Evolutionary conservation across 2,888 invertebrate species (phyloP), one percentile per base, ranked within the genome.

Genomic region (Hirtodrosophila confusa): DNA sequence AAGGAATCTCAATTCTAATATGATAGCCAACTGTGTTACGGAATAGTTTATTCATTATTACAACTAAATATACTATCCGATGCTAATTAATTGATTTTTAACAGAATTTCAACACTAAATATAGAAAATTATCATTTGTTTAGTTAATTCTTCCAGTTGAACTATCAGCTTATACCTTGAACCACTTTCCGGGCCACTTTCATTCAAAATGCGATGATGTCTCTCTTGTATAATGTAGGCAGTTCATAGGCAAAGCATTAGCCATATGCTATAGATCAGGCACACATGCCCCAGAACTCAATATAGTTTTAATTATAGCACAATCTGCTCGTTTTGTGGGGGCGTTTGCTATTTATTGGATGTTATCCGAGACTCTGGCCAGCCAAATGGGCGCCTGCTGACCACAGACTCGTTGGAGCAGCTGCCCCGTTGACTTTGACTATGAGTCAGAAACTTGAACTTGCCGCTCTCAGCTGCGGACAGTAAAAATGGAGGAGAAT

Each of bases 371-470:
- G 77, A 76, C 64, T 66, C 12, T 43, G 43, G 67, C 64, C 66
- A 86, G 66, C 77, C 68, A 69, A 71, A 48, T 24, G 53, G 77
- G 57, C 74, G 69, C 24, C 78, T 51, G 41, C 65, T 73, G 75
- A 75, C 75, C 76, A 75, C 64, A 75, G 78, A 60, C 49, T 60
- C 17, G 17, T 17, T 17, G 17, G 37, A 35, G 33, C 40, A 44
- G 41, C 35, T 56, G 51, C 44, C 54, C 51, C 41, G 33, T 33
- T 68, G 71, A 68, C 74, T 74, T 58, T 69, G 55, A 49, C 29
- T 17, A 58, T 85, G 84, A 83, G 77, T 87, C 88, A 84, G 68
- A 84, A 86, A 84, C 84, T 84, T 84, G 84, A 84, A 88, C 84
- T 84, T 84, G 83, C 51, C 39, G 39, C 31, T 35, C 60, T 40